phyloP scores from a whole-genome alignment of 2,113 vertebrate genomes.

The Motacilla alba region DNA sequence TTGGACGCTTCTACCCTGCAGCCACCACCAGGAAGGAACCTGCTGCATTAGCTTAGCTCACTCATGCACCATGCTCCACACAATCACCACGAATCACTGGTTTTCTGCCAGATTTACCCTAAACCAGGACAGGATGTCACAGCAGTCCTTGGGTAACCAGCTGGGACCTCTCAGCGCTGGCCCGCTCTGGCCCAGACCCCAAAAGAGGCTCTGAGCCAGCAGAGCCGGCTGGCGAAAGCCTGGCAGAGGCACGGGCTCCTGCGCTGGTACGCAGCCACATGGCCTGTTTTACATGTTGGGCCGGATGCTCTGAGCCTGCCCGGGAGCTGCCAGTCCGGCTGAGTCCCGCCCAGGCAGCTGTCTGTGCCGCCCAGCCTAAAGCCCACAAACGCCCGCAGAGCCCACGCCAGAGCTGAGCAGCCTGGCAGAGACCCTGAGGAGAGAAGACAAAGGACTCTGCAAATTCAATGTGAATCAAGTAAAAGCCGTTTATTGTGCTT shows the following conservation, averaged over 20 bases:
- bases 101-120: not conserved
- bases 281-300: not conserved
- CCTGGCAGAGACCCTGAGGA: not conserved
- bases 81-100: rapidly evolving
- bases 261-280: not conserved
- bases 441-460: not conserved
- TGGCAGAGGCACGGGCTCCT: rapidly evolving
- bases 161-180: rapidly evolving
- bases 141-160: not conserved
- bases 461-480: not conserved
- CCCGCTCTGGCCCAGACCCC: not conserved
- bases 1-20: not conserved
- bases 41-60: rapidly evolving
- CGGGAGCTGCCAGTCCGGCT: not conserved
- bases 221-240: not conserved
- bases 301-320: not conserved
- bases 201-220: rapidly evolving
- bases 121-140: not conserved
- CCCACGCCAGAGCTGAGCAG: rapidly evolving
- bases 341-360: not conserved
- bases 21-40: not conserved
- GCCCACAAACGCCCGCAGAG: not conserved
- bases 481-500: not conserved
- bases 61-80: rapidly evolving
- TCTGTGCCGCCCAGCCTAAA: not conserved